Evolutionary conservation across 1,140 invertebrate species (phyloP), one percentile per base, ranked within the genome.

Genomic region (Neoseiulus cucumeris): DNA sequence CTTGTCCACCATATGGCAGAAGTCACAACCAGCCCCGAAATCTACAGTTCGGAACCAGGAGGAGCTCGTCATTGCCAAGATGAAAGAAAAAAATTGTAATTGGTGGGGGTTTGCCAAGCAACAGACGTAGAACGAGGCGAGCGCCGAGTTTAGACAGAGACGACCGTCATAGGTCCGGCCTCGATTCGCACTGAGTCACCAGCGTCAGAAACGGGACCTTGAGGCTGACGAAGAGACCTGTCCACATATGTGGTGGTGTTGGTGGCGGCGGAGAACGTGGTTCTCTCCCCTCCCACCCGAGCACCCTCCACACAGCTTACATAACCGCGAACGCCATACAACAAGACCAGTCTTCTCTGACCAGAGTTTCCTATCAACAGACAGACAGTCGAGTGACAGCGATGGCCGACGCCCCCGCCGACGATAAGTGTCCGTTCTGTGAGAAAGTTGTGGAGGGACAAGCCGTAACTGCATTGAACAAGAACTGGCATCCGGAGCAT

Each of bases 401-500:
- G 12, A 59, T 59, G 51, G 51, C 51, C 14, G 51, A 59, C 51
- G 51, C 51, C 25, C 51, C 22, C 51, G 14, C 51, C 51, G 51
- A 59, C 14, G 51, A 59, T 33, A 59, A 59, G 22, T 59, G 51
- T 25, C 51, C 51, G 25, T 59, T 59, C 22, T 59, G 51, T 33
- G 51, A 59, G 51, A 59, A 59, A 33, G 14, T 33, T 33, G 51
- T 59, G 25, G 51, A 59, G 51, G 51, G 51, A 25, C 51, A 59
- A 25, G 51, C 51, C 42, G 65, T 78, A 17, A 76, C 75, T 42
- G 79, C 79, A 1, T 71, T 80, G 7, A 80, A 79, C 2, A 75
- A 76, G 70, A 75, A 79, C 25, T 80, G 79, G 79, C 80, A 80
- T 71, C 77, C 79, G 7, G 77, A 80, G 65, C 51, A 59, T 25